Evolutionary conservation across 2,113 vertebrate species (phyloP).

Genomic region (Oriolus oriolus): DNA sequence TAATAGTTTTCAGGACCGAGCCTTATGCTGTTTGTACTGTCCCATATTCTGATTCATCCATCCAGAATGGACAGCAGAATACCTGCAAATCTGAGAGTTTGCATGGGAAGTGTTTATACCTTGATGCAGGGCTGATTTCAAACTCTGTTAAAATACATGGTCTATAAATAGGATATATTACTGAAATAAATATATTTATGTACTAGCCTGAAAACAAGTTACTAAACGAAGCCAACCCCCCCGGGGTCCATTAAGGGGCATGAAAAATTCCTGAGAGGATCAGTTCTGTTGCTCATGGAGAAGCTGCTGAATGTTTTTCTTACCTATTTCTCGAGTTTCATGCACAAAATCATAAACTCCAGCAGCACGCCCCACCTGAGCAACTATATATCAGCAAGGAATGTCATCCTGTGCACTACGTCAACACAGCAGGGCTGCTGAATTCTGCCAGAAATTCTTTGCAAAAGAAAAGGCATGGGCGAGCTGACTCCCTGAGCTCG

Average conservation of each 20-base stretch:
- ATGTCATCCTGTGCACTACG: background rate
- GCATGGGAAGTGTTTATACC: background rate
- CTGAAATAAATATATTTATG: background rate
- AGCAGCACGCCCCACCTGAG: background rate
- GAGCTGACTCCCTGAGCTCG: background rate
- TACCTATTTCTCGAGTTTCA: background rate
- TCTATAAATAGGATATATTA: background rate
- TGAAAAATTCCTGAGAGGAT: background rate
- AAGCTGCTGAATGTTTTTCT: background rate
- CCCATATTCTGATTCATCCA: background rate
- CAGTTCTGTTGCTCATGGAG: background rate
- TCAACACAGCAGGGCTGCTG: background rate
- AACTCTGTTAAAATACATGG: background rate
- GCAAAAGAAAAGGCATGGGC: background rate
- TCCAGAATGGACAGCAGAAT: background rate
- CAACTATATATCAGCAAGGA: background rate
- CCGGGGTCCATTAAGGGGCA: background rate
- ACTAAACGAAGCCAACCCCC: background rate
- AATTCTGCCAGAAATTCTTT: background rate
- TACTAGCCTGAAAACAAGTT: background rate
- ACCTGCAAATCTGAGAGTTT: background rate
- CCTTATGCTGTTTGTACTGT: background rate
- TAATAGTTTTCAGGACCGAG: background rate
- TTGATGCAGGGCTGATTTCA: background rate
- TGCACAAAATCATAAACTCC: background rate